Evolutionary conservation across 2,888 invertebrate genomes (phyloP).

Genomic region (Chloroclysta siterata): DNA sequence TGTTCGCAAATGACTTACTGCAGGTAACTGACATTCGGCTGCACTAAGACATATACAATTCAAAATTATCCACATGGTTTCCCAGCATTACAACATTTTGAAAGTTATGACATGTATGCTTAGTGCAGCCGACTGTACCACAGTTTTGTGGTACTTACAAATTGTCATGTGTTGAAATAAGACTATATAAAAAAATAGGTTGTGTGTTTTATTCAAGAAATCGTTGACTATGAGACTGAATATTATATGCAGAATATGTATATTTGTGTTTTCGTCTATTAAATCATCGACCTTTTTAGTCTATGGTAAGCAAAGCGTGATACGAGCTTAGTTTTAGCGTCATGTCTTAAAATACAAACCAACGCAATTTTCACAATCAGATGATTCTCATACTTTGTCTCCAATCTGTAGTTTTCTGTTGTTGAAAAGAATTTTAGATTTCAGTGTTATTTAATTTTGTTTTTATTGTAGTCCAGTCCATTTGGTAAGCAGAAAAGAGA

Average conservation of each 20-base stretch:
- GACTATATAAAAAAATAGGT: neutral
- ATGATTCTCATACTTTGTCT: conserved; percentile 98
- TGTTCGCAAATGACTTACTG: too few relatives aligned
- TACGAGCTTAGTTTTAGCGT: conserved; percentile 58
- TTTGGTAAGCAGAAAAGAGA: conserved; percentile 82
- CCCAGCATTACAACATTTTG: too few relatives aligned
- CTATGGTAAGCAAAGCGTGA: conserved; percentile 70
- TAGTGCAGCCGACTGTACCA: too few relatives aligned
- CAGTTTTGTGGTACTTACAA: neutral
- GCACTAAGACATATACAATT: too few relatives aligned
- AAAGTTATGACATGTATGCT: too few relatives aligned
- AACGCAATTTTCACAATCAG: conserved; percentile 98
- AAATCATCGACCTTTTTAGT: conserved; percentile 46
- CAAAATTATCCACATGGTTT: too few relatives aligned
- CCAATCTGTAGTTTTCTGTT: conserved; percentile 98
- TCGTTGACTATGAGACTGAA: neutral
- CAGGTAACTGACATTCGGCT: too few relatives aligned
- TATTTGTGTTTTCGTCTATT: conserved; percentile 32
- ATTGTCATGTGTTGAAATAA: neutral
- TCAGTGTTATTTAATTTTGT: conserved; percentile 49
- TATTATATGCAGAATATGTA: conserved; percentile 3
- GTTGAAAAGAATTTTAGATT: conserved; percentile 53
- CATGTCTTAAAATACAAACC: conserved; percentile 87
- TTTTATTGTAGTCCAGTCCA: conserved; percentile 70
- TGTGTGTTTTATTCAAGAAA: neutral